Percentiles rank a stretch among this genome's conserved stretches.
These are phyloP conservation scores for Epistrophe grossulariae DNA, from an alignment of 2,888 invertebrate genomes.

Conservation along the genomic window DNA sequence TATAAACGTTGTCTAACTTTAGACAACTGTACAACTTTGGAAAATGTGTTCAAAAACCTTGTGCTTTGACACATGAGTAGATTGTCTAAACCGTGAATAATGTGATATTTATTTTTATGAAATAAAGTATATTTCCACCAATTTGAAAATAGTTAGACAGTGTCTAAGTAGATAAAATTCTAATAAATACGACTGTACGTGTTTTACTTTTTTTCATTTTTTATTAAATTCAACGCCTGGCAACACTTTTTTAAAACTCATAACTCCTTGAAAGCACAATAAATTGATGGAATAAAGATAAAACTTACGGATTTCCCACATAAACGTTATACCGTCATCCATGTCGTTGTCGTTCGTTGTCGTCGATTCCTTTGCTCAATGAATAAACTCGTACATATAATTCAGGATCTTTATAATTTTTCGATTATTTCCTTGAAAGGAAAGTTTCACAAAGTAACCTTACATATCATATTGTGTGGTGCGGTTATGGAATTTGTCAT, in stretches of 20 bases:
- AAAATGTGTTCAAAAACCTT: too few relatives aligned
- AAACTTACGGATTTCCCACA: constrained; percentile 14
- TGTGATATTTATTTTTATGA: too few relatives aligned
- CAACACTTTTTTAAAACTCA: not conserved
- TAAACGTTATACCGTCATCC: constrained; percentile 25
- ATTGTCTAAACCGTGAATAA: too few relatives aligned
- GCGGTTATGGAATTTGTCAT: constrained; percentile 60
- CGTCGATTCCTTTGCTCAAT: constrained; percentile 14
- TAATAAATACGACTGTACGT: too few relatives aligned
- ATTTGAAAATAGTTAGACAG: too few relatives aligned
- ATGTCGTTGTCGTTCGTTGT: constrained; percentile 23
- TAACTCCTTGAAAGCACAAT: constrained; percentile 16
- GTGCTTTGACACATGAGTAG: too few relatives aligned
- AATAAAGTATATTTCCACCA: too few relatives aligned
- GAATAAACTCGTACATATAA: constrained; percentile 4
- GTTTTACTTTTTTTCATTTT: too few relatives aligned
- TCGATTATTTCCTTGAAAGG: constrained; percentile 62
- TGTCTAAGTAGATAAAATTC: too few relatives aligned
- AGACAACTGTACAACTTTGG: too few relatives aligned
- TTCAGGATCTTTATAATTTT: constrained; percentile 66
- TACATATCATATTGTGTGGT: constrained; percentile 26
- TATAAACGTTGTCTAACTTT: too few relatives aligned
- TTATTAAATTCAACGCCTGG: not conserved
- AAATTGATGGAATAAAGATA: constrained; percentile 23
- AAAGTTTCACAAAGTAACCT: constrained; percentile 58